Percentiles rank a stretch among this genome's conserved stretches.
These are phyloP conservation scores for Chesias legatella DNA, from an alignment of 2,888 invertebrate genomes.

Conservation along the genomic window DNA sequence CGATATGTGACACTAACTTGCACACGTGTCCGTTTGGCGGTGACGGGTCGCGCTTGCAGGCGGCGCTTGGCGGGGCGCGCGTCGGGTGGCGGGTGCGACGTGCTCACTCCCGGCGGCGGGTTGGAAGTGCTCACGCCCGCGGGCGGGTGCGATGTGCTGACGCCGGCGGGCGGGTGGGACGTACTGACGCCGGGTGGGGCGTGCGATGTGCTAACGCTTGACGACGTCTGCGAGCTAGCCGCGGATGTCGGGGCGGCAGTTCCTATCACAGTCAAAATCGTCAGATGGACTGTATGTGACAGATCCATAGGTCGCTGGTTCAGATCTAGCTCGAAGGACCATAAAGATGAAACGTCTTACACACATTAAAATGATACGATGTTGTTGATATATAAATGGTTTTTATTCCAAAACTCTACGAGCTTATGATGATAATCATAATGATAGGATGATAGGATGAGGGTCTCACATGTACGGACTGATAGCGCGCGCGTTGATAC, in stretches of 20 bases:
- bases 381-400: too few species aligned
- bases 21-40: conserved; percentile 76
- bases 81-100: conserved; percentile 59
- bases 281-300: too few species aligned
- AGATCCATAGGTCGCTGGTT: too few species aligned
- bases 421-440: too few species aligned
- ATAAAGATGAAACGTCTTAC: too few species aligned
- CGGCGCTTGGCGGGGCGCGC: conserved; percentile 63
- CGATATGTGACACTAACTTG: conserved; percentile 58
- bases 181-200: conserved; percentile 36
- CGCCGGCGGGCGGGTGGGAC: conserved; percentile 40
- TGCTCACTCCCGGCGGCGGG: conserved; percentile 44
- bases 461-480: too few species aligned
- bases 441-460: too few species aligned
- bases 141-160: conserved; percentile 45
- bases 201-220: conserved; percentile 45
- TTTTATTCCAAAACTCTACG: too few species aligned
- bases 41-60: conserved; percentile 61
- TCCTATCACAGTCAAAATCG: conserved; percentile 6
- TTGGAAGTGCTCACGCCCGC: conserved; percentile 43
- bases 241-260: conserved; percentile 40
- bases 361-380: too few species aligned
- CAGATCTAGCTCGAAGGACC: too few species aligned
- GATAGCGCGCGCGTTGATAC: too few species aligned
- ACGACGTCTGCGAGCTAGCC: conserved; percentile 45